These are phyloP conservation scores for Hylyphantes graminicola DNA, from an alignment of 1,140 invertebrate species.

Conservation along the genomic window DNA sequence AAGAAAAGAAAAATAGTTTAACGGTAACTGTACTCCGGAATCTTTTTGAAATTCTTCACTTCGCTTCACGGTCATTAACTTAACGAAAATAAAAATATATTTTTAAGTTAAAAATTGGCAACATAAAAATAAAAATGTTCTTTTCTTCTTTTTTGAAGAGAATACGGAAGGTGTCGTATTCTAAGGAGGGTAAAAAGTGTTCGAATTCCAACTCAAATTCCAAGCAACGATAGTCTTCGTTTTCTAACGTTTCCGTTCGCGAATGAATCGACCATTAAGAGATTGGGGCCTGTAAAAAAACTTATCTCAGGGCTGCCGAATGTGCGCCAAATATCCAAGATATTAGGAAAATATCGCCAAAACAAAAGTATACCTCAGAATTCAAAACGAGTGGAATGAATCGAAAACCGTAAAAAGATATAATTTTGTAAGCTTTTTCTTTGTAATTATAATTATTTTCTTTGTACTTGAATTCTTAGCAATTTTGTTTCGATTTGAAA, in stretches of 20 bases:
- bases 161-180: slow-evolving; percentile 18
- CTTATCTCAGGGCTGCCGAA: no score
- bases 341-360: no score
- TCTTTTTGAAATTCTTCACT: slow-evolving; percentile 38
- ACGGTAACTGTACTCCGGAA: slow-evolving; percentile 28
- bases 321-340: no score
- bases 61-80: slow-evolving; percentile 51
- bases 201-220: slow-evolving; percentile 33
- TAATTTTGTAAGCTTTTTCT: no score
- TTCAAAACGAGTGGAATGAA: no score
- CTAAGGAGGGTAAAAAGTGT: not conserved
- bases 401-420: no score
- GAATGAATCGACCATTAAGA: slow-evolving; percentile 37
- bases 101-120: slow-evolving; percentile 36
- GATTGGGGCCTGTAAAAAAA: slow-evolving; percentile 28
- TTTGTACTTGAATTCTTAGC: no score
- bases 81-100: slow-evolving; percentile 37
- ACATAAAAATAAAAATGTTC: not conserved
- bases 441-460: no score
- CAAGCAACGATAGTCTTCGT: slow-evolving; percentile 42
- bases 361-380: no score
- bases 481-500: no score
- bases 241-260: slow-evolving; percentile 35
- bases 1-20: slow-evolving; percentile 24
- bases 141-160: slow-evolving; percentile 20